Percentiles rank a stretch among this genome's conserved stretches.
Evolutionary conservation across 2,888 invertebrate genomes (phyloP).

Genomic region (Celastrina argiolus): DNA sequence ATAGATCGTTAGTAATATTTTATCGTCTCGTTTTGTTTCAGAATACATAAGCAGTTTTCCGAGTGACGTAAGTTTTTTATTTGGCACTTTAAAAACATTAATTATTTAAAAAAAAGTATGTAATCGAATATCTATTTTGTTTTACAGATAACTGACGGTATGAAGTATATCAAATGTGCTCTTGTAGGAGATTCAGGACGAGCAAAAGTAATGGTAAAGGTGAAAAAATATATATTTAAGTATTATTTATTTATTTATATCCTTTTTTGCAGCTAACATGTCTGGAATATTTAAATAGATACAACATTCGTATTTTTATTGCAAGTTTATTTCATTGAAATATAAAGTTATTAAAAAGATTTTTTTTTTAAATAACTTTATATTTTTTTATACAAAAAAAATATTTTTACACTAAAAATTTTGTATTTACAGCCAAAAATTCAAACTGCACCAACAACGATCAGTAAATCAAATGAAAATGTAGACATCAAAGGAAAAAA

Average conservation of each 20-base stretch:
- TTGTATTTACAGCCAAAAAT: neutral
- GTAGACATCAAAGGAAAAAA: neutral
- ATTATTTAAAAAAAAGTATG: neutral
- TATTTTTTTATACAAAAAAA: too few relatives aligned
- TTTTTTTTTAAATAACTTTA: too few relatives aligned
- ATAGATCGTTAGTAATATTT: neutral
- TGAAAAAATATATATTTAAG: too few relatives aligned
- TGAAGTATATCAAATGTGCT: conserved; percentile 42
- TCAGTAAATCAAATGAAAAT: neutral
- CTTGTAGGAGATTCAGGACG: conserved; percentile 49
- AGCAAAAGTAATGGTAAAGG: conserved; percentile 38
- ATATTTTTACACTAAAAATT: too few relatives aligned
- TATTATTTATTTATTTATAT: too few relatives aligned
- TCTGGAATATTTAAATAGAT: too few relatives aligned
- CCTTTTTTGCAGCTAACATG: too few relatives aligned
- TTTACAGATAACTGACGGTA: conserved; percentile 40
- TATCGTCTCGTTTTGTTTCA: conserved; percentile 39
- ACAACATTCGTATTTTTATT: too few relatives aligned
- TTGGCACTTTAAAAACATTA: neutral
- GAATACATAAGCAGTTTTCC: conserved; percentile 46
- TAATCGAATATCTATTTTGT: conserved; percentile 20
- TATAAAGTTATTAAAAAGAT: too few relatives aligned
- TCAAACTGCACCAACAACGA: neutral
- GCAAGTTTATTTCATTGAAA: too few relatives aligned
- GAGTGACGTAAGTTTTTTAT: conserved; percentile 42